These are phyloP conservation scores for Ciona savignyi DNA, from an alignment of 23 tunicate genomes.

Conservation along the genomic window DNA sequence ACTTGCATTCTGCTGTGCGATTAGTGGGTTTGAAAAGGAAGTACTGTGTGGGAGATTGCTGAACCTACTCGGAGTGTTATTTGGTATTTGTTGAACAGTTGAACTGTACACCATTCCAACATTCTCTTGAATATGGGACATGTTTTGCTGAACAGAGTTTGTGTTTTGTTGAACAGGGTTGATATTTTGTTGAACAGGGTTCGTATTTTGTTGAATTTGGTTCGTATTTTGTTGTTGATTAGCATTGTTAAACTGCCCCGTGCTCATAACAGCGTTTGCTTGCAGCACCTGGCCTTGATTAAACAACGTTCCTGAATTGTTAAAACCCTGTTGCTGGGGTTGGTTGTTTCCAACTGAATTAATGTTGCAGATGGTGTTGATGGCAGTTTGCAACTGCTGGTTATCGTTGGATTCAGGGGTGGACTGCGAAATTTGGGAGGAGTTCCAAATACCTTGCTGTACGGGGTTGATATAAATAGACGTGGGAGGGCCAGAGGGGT, in stretches of 20 bases:
- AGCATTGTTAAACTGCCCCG: no score
- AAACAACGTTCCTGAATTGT: no score
- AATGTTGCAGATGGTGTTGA: no score
- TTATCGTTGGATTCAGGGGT: not conserved
- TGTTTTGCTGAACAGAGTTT: no score
- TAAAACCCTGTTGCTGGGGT: no score
- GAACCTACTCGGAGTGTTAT: not conserved
- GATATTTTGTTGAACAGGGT: no score
- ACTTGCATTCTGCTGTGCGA: not conserved
- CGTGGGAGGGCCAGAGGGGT: not conserved
- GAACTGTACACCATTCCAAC: not conserved
- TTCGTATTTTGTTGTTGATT: no score
- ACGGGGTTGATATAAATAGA: not conserved
- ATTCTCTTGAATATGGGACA: not conserved
- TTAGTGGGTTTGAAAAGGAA: not conserved
- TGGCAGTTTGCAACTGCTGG: not conserved
- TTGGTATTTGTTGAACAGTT: not conserved
- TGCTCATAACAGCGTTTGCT: no score
- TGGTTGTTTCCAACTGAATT: not conserved
- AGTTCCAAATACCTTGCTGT: not conserved
- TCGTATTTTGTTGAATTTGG: no score
- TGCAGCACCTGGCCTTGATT: not conserved
- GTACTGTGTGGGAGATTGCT: not conserved
- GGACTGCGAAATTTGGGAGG: not conserved
- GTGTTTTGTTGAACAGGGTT: no score